Percentiles rank a stretch among this genome's conserved stretches.
Conservation (phyloP, 2,888 invertebrate genomes). For the Dusona sp. region DNA sequence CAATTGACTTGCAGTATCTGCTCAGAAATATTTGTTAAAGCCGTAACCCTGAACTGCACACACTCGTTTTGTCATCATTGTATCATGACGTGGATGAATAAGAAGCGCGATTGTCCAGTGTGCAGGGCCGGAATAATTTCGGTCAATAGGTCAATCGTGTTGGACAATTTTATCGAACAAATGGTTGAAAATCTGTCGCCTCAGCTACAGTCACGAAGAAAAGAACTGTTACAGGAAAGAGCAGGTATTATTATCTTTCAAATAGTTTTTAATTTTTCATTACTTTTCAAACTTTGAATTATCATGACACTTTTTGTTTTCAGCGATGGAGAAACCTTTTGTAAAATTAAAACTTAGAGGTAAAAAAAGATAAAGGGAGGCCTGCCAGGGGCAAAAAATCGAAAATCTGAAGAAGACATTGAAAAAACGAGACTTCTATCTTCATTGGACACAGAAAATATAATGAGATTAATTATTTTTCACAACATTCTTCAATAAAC, state of each 20-base stretch:
- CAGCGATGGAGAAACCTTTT: slow-evolving; percentile 44
- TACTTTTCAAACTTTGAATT: neutral
- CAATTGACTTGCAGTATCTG: slow-evolving; percentile 92
- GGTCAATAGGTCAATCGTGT: slow-evolving; percentile 87
- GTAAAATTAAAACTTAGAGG: slow-evolving; percentile 51
- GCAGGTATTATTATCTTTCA: slow-evolving; percentile 68
- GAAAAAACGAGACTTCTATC: neutral
- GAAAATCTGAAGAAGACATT: neutral
- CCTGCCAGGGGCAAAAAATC: neutral
- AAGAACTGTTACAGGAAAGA: slow-evolving; percentile 81
- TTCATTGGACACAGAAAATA: neutral
- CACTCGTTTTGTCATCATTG: slow-evolving; percentile 92
- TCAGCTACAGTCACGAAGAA: slow-evolving; percentile 87
- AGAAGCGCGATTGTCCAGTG: slow-evolving; percentile 90
- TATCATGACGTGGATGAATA: slow-evolving; percentile 89
- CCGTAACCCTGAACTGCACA: slow-evolving; percentile 90
- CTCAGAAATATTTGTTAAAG: slow-evolving; percentile 90
- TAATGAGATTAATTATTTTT: slow-evolving; percentile 32
- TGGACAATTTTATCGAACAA: slow-evolving; percentile 91
- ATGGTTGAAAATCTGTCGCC: slow-evolving; percentile 88
- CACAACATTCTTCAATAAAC: slow-evolving; percentile 8
- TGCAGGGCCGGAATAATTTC: slow-evolving; percentile 86
- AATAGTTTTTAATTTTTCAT: neutral
- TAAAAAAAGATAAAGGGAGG: slow-evolving; percentile 1
- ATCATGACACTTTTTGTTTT: slow-evolving; percentile 7